A percentile compares a stretch with the other conserved stretches of the same genome.
Conservation (phyloP, 2,113 vertebrate genomes). For the Mobula hypostoma region DNA sequence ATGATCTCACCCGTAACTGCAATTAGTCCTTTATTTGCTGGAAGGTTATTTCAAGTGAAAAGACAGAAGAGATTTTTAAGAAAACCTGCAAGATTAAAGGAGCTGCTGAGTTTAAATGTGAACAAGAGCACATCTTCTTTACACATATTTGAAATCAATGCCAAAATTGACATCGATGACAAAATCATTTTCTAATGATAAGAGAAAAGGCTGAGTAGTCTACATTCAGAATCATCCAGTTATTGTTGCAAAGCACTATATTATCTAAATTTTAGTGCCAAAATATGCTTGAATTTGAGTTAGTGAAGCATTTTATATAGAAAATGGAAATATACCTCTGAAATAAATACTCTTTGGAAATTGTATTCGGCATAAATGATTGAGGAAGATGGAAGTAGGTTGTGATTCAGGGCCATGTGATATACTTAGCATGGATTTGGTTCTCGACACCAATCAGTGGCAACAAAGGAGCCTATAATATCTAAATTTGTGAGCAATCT, state of each 20-base stretch:
- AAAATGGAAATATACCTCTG: neutral
- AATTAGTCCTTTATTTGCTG: conserved; percentile 16
- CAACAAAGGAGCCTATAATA: neutral
- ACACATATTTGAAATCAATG: neutral
- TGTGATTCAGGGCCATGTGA: neutral
- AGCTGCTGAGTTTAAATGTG: neutral
- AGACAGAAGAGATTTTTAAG: neutral
- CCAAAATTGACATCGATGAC: neutral
- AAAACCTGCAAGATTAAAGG: neutral
- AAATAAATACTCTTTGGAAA: neutral
- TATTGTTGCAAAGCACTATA: neutral
- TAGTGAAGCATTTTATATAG: neutral
- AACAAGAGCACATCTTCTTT: neutral
- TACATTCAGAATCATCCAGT: neutral
- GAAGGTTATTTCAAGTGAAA: conserved; percentile 6
- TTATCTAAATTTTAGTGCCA: neutral
- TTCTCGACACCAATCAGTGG: neutral
- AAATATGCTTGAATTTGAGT: neutral
- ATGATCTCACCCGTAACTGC: neutral
- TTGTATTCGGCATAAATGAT: neutral
- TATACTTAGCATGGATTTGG: neutral
- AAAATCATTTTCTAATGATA: neutral
- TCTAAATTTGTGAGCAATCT: neutral
- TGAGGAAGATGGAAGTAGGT: neutral
- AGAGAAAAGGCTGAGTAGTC: no score